Evolutionary conservation across 2,113 vertebrate species (phyloP).

Genomic region (Benitochromis conjunctus): DNA sequence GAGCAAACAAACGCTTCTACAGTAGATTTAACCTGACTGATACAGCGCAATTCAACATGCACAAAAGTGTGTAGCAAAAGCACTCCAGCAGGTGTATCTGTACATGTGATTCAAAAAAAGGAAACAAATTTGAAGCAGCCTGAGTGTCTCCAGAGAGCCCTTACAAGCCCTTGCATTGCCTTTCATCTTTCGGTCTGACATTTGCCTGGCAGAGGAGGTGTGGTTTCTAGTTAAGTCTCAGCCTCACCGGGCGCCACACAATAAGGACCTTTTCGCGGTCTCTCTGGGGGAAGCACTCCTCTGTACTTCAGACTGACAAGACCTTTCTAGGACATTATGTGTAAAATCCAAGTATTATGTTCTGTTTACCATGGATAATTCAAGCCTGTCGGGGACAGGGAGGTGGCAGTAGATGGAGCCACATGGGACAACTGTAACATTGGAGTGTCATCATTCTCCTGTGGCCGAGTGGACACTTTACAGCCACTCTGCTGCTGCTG

Average conservation of each 20-base stretch:
- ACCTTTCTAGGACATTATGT: constrained; percentile 27
- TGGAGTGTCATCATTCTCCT: neutral
- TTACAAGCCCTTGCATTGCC: constrained; percentile 26
- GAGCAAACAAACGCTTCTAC: neutral
- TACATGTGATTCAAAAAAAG: constrained; percentile 6
- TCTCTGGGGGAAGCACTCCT: constrained; percentile 22
- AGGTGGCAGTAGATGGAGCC: neutral
- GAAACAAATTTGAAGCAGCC: constrained; percentile 5
- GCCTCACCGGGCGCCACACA: constrained; percentile 18
- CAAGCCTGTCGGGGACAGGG: neutral
- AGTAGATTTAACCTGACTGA: neutral
- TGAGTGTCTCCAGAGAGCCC: constrained; percentile 37
- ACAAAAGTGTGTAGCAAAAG: neutral
- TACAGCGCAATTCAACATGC: neutral
- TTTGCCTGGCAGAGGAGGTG: constrained; percentile 40
- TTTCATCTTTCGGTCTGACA: constrained; percentile 53
- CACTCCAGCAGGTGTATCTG: neutral
- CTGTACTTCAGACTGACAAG: neutral
- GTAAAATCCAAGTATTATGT: constrained; percentile 20
- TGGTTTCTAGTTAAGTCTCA: constrained; percentile 30
- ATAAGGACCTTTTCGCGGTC: constrained; percentile 32
- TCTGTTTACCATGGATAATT: constrained; percentile 16
- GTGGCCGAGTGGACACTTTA: neutral
- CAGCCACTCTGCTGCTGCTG: neutral
- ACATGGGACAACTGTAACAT: neutral